Evolutionary conservation across 64 coral and sea anemone species (phyloP), one percentile per base, ranked within the genome.

Genomic region (Montipora capricornis): DNA sequence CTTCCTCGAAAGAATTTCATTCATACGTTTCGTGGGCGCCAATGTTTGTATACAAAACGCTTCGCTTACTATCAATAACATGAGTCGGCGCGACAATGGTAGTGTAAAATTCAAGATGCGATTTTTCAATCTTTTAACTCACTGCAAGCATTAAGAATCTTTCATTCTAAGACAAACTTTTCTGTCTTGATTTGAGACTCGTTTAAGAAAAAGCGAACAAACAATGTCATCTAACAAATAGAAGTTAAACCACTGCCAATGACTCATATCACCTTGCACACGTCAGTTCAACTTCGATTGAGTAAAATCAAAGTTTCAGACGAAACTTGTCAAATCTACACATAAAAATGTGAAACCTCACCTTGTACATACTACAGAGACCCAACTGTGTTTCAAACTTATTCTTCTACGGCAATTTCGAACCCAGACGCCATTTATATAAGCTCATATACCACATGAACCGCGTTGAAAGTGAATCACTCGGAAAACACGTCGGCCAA

Each of bases 1-100:
- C 82, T 66, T n/a, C 45, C 66, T 73, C 64, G 68, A 86, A 86
- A 86, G 82, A 86, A 86, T 86, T 86, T 86, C 82, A 86, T 86
- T 86, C 82, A 86, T 73, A 67, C 48, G 60, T 86, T 86, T 58
- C 47, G 82, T 86, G 82, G 82, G 64, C 44, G 82, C 66, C 62
- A 86, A 22, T 86, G 82, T 86, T 86, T 86, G 82, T 86, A 86
- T 86, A 86, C 82, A 86, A 37, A 48, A 70, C 82, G 59, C 44
- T 20, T 47, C 45, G 37, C 66, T 5, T 86, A 86, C 82, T 86
- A 85, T 62, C 16, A 81, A 86, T 86, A 37, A 86, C 82, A 46
- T 47, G 59, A 47, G 61, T 66, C 45, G 62, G 37, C 81, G 66
- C 60, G 16, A 84, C 64, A 15, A 71, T 8, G 47, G 45, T 49